A percentile compares a stretch with the other conserved stretches of the same genome.
Conservation (phyloP, 2,888 invertebrate species). For the Lasioglossum calceatum region DNA sequence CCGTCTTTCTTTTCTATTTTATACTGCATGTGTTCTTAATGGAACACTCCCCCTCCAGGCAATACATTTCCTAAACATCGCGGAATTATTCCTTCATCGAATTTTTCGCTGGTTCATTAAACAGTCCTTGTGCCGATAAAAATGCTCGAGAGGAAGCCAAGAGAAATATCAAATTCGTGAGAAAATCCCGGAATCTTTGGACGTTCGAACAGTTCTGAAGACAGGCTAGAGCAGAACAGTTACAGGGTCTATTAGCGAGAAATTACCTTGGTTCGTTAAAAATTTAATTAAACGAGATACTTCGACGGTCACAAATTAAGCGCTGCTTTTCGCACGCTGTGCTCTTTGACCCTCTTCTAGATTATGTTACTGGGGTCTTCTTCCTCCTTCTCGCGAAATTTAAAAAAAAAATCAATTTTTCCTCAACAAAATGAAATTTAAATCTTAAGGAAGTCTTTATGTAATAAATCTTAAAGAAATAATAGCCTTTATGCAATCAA, state of each 20-base stretch:
- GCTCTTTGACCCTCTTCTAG: neutral
- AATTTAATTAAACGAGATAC: conserved; percentile 42
- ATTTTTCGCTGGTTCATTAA: neutral
- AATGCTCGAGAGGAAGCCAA: neutral
- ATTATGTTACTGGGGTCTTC: conserved; percentile 14
- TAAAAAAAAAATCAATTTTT: neutral
- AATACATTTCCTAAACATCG: neutral
- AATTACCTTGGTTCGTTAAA: conserved; percentile 30
- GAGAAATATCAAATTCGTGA: neutral
- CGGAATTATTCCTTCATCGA: neutral
- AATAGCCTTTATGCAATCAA: neutral
- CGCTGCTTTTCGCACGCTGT: neutral
- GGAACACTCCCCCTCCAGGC: neutral
- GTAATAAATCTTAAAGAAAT: neutral
- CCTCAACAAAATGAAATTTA: neutral
- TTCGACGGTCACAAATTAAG: conserved; percentile 38
- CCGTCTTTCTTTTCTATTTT: neutral
- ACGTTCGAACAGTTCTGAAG: neutral
- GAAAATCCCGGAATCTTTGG: neutral
- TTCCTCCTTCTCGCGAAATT: neutral
- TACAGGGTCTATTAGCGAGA: conserved; percentile 16
- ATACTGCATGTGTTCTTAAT: neutral
- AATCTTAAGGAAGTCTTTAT: neutral
- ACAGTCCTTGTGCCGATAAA: neutral
- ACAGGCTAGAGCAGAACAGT: conserved; percentile 6